Evolutionary conservation across 2,797 vertebrate species (phyloP), one percentile per base, ranked within the genome.

Genomic region (Poecilia wingei): DNA sequence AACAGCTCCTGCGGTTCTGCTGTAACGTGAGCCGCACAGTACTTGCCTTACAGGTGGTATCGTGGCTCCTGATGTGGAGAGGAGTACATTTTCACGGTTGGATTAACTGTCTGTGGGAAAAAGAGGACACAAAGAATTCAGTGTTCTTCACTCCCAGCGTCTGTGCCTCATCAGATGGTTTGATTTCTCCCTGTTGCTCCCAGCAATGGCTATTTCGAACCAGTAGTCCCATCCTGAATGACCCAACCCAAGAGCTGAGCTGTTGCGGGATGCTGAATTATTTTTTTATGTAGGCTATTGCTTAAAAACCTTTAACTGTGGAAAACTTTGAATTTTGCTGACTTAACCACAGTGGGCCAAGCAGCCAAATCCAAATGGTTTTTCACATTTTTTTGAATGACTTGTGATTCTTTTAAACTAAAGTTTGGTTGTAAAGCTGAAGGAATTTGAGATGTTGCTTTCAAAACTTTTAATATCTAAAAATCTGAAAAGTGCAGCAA

Each of bases 131-230:
- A 84, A 72, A 68, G 28, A 77, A 49, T 77, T 76, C 33, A 14
- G 70, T 59, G 13, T 41, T 70, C 77, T 72, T 57, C 43, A 13
- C 25, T 55, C 46, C 57, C 78, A 72, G 77, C 84, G 88, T 87
- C 89, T 92, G 87, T 31, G 66, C 77, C 82, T 88, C 84, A 88
- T 91, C 82, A 87, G 64, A 66, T 78, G 47, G 75, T 74, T 80
- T 77, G 85, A 77, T 80, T 39, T 64, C 76, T 81, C 70, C 49
- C 75, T 81, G 78, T 86, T 82, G 78, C 80, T 86, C 53, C 73
- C 79, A 87, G 80, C 80, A 31, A 78, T 25, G 66, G 57, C 75
- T 83, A 84, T 85, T 85, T 86, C 72, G 77, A 84, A 64, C 75
- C 83, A 84, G 82, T 2, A 0, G 75, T 43, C 22, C 28, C 51